Evolutionary conservation across 2,113 vertebrate genomes (phyloP).

Genomic region (Thunnus thynnus): DNA sequence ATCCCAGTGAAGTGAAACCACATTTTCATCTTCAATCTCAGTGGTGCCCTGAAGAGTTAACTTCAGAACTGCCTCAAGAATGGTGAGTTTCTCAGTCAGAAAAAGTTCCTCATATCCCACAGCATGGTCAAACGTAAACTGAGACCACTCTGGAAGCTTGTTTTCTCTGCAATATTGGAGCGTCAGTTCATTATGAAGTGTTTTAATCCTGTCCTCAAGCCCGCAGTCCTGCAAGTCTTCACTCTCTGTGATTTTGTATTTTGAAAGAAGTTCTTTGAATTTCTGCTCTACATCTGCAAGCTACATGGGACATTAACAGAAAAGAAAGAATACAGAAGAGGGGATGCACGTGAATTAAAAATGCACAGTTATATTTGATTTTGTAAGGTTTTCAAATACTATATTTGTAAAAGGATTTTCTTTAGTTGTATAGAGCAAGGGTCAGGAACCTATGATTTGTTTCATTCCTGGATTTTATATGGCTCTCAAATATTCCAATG

Average conservation of each 20-base stretch:
- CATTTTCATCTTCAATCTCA: neutral
- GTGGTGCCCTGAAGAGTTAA: neutral
- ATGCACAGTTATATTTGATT: neutral
- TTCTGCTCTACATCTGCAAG: neutral
- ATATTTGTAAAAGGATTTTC: too few species aligned
- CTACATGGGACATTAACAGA: neutral
- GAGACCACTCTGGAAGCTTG: neutral
- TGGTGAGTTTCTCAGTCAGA: neutral
- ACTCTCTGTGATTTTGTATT: neutral
- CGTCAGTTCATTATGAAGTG: neutral
- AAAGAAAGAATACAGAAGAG: neutral
- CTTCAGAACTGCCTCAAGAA: neutral
- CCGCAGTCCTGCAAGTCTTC: neutral
- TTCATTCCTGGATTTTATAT: too few species aligned
- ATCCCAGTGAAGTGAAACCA: neutral
- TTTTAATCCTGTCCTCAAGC: neutral
- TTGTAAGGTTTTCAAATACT: neutral
- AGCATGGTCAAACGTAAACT: neutral
- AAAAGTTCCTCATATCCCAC: neutral
- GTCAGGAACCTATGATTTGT: too few species aligned
- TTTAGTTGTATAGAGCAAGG: too few species aligned
- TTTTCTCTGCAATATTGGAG: neutral
- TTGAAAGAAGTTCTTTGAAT: neutral
- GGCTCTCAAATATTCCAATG: too few species aligned
- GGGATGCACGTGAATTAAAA: neutral